Percentiles rank a stretch among this genome's conserved stretches.
phyloP scores from a whole-genome alignment of 1,140 invertebrate species.

The Ylistrum balloti region DNA sequence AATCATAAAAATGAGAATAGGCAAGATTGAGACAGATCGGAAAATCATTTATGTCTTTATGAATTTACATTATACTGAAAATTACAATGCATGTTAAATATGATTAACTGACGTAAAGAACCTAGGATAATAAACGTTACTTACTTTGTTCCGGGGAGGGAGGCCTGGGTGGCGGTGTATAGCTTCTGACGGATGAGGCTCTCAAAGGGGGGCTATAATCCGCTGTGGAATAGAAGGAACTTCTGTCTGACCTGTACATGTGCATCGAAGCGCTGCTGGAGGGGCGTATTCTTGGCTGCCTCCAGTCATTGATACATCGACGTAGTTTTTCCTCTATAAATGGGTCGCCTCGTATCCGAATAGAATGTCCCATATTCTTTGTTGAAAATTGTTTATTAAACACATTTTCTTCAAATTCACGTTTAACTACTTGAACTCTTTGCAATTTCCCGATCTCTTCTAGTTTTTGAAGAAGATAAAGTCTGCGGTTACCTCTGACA shows the following conservation, averaged over 20 bases:
- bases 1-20: too few relatives aligned
- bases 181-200: neutral
- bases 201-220: neutral
- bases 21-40: too few relatives aligned
- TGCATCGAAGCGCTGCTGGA: neutral
- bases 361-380: constrained; percentile 41
- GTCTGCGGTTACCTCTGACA: constrained; percentile 51
- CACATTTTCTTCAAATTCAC: constrained; percentile 33
- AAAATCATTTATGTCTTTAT: too few relatives aligned
- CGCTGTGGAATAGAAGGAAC: neutral
- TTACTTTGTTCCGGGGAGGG: neutral
- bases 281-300: neutral
- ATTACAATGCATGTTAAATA: too few relatives aligned
- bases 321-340: constrained; percentile 41
- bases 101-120: too few relatives aligned
- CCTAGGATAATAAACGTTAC: neutral
- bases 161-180: neutral
- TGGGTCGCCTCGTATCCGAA: constrained; percentile 47
- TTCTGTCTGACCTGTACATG: neutral
- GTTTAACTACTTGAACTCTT: constrained; percentile 40
- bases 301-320: neutral
- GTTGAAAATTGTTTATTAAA: constrained; percentile 50
- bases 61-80: too few relatives aligned
- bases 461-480: constrained; percentile 47
- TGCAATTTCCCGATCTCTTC: constrained; percentile 43